Evolutionary conservation across 2,113 vertebrate species (phyloP), one percentile per base, ranked within the genome.

Genomic region (Malurus alboscapulatus): DNA sequence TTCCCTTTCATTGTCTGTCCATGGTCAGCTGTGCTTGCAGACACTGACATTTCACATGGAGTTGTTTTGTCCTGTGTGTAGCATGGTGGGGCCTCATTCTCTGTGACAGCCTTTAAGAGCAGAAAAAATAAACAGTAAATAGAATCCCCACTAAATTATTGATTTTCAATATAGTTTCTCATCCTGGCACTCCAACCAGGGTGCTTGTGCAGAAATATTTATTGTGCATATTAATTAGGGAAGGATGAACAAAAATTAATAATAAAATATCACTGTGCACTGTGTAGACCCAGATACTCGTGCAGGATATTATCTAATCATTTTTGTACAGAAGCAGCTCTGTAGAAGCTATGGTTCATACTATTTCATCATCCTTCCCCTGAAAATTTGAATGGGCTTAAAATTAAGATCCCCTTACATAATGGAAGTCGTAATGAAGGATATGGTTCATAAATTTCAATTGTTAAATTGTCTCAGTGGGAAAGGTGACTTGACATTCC

Each of bases 401-500:
- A 90, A 96, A 96, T 96, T 91, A 96, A 97, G 87, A 93, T 92
- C 83, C 91, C 15, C 27, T 93, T 78, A 84, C 82, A 92, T 89
- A 96, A 90, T 61, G 68, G 76, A 50, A 95, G 85, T 87, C 76
- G 61, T 92, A 88, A 96, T 87, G 94, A 95, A 95, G 85, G 85
- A 71, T 90, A 94, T 30, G 95, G 87, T 76, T 97, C 96, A 92
- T 96, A 95, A 95, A 96, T 95, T 96, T 83, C 93, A 91, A 54
- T 96, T 94, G 89, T 95, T 86, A 95, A 93, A 85, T 96, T 96
- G 90, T 96, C 88, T 95, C 95, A 67, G 85, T 90, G 75, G 93
- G 72, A 92, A 96, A 88, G 66, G 93, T 96, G 91, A 87, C 84
- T 92, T 91, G 84, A 87, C 69, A 59, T 82, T 96, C 68, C 90